Evolutionary conservation across 2,888 invertebrate species (phyloP).

Genomic region (Malachius bipustulatus): DNA sequence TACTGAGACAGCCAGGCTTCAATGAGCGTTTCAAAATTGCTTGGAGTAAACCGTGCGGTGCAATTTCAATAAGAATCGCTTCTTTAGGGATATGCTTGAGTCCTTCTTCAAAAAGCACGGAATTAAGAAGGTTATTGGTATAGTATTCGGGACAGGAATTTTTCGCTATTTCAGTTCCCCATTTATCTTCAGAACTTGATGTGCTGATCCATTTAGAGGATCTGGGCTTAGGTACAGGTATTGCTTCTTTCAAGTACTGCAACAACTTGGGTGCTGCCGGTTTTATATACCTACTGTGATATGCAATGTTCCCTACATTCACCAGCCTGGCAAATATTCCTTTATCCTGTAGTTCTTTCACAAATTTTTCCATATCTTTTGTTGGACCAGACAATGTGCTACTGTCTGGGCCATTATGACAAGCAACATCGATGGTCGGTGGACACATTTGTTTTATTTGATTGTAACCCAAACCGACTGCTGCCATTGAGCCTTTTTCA

Average conservation of each 20-base stretch:
- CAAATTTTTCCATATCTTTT: conserved; percentile 47
- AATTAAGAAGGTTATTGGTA: conserved; percentile 52
- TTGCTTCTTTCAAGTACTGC: conserved; percentile 36
- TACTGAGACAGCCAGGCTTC: conserved; percentile 54
- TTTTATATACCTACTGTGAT: conserved; percentile 73
- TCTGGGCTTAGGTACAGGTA: conserved; percentile 39
- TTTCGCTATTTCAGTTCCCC: conserved; percentile 44
- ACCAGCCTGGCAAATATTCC: conserved; percentile 74
- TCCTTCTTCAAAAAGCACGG: conserved; percentile 74
- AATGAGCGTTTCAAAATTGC: conserved; percentile 73
- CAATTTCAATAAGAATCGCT: conserved; percentile 78
- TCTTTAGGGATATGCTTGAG: conserved; percentile 65
- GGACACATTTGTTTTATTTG: conserved; percentile 53
- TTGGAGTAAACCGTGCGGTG: conserved; percentile 81
- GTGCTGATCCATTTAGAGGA: conserved; percentile 54
- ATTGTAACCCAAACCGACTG: conserved; percentile 51
- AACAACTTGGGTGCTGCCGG: conserved; percentile 37
- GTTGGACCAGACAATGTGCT: conserved; percentile 69
- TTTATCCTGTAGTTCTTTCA: conserved; percentile 46
- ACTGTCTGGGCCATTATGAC: conserved; percentile 67
- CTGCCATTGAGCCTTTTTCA: conserved; percentile 77
- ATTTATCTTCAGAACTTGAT: conserved; percentile 47
- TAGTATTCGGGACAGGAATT: conserved; percentile 54
- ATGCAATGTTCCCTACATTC: conserved; percentile 77
- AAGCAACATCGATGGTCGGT: conserved; percentile 58